Evolutionary conservation across 2,113 vertebrate species (phyloP).

Genomic region (Oncorhynchus nerka): DNA sequence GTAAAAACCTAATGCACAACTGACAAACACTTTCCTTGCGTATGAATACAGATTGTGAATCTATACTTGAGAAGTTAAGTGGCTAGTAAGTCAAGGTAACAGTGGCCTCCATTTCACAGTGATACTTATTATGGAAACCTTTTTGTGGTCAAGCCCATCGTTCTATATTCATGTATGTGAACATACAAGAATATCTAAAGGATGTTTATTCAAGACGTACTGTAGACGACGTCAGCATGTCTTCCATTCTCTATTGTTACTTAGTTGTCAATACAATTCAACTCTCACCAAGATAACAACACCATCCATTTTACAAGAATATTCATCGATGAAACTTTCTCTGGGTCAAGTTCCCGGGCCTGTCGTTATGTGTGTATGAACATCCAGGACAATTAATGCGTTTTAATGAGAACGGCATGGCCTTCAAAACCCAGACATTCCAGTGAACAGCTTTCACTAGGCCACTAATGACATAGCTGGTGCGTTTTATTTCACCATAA

Average conservation of each 20-base stretch:
- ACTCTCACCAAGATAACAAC: too few relatives aligned
- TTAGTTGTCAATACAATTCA: too few relatives aligned
- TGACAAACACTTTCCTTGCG: background rate
- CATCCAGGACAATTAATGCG: too few relatives aligned
- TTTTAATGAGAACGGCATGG: slow-evolving; percentile 24
- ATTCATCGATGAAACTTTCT: background rate
- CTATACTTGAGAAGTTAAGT: background rate
- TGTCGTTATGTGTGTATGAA: background rate
- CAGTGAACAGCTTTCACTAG: background rate
- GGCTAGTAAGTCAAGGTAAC: too few relatives aligned
- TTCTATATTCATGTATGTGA: too few relatives aligned
- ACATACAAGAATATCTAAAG: too few relatives aligned
- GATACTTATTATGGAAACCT: too few relatives aligned
- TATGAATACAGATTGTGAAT: background rate
- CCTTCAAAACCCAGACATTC: slow-evolving; percentile 11
- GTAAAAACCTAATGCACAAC: background rate
- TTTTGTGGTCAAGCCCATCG: too few relatives aligned
- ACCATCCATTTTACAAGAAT: background rate
- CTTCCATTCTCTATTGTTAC: too few relatives aligned
- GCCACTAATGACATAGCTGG: slow-evolving; percentile 39
- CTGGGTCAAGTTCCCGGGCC: background rate
- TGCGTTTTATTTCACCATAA: slow-evolving; percentile 39
- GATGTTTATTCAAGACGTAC: too few relatives aligned
- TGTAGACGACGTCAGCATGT: too few relatives aligned
- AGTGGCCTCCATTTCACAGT: too few relatives aligned